Base-by-base conservation (phyloP, 2,113 vertebrate species). In the Pseudonaja textilis region DNA sequence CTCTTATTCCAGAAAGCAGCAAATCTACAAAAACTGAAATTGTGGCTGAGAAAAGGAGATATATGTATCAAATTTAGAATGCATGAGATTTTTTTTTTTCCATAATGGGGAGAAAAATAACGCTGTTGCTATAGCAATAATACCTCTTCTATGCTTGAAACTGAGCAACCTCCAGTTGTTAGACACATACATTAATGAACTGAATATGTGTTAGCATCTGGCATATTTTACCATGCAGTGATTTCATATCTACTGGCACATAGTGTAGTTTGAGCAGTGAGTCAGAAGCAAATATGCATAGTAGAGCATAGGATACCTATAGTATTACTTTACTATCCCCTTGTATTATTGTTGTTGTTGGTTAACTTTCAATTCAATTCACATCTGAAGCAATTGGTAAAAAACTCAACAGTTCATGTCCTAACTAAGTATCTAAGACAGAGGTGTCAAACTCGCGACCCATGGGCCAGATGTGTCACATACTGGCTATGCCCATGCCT, bases 111-210 rank as follows among this genome's bases (percentile, higher is more conserved):
- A 59, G 29, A 56, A 95, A 94, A 93, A 95, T 95, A 87, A 39
- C 59, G 94, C 87, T 96, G 95, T 97, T 97, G 95, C 96, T 94
- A 95, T 97, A 96, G 97, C 95, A 95, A 96, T 96, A 89, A 96
- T 57, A 85, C 94, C 94, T 89, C 56, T 7, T 92, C 94, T 91
- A 91, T 95, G 89, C 89, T 52, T 92, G 93, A 95, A 92, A 34
- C 56, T 61, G 95, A 89, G 95, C 95, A 94, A 93, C 86, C 92
- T 90, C 90, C 81, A 91, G 93, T 74, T 93, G 92, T 92, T 34
- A n/a, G 14, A 52, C 55, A 94, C 91, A 42, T 22, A 93, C 91
- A 93, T 90, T 90, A 93, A 81, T 95, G 94, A 93, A 56, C 92
- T 89, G 26, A 90, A 89, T 92, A 47, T 85, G 7, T 45, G 81